Percentiles rank a stretch among this genome's conserved stretches.
These are phyloP conservation scores for Chiloscyllium punctatum DNA, from an alignment of 2,797 vertebrate species.

Conservation along the genomic window DNA sequence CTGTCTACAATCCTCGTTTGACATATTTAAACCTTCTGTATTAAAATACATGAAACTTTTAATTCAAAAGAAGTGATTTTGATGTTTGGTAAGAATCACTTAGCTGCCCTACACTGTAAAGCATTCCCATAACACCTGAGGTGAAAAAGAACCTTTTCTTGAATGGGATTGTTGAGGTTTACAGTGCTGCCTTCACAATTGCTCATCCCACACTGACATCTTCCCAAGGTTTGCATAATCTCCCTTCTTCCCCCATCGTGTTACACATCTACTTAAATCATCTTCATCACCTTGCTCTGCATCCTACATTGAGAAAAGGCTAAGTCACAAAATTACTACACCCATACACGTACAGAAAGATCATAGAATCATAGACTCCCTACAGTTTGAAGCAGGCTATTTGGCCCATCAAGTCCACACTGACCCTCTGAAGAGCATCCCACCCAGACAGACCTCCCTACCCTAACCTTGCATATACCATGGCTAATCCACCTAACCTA, in stretches of 20 bases:
- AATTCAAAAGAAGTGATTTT: not conserved
- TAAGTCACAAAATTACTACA: not conserved
- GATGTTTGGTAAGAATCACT: not conserved
- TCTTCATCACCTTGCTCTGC: not conserved
- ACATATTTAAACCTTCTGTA: not conserved
- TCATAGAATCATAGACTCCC: not conserved
- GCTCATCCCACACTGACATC: not conserved
- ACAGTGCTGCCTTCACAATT: not conserved
- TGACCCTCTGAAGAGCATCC: too few relatives aligned
- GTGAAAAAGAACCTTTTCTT: not conserved
- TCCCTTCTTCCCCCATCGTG: not conserved
- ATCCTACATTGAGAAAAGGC: not conserved
- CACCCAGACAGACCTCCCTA: too few relatives aligned
- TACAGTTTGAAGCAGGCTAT: too few relatives aligned
- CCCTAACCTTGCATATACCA: too few relatives aligned
- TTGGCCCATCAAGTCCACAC: too few relatives aligned
- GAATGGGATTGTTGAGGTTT: not conserved
- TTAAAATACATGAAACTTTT: not conserved
- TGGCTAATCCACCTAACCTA: too few relatives aligned
- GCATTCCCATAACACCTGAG: not conserved
- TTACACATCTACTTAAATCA: not conserved
- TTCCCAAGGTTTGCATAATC: not conserved
- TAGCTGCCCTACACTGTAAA: not conserved
- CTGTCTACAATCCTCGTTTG: not conserved
- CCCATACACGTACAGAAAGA: not conserved